Conservation (phyloP, 2,113 vertebrate genomes). For the Sinosuthora webbiana region DNA sequence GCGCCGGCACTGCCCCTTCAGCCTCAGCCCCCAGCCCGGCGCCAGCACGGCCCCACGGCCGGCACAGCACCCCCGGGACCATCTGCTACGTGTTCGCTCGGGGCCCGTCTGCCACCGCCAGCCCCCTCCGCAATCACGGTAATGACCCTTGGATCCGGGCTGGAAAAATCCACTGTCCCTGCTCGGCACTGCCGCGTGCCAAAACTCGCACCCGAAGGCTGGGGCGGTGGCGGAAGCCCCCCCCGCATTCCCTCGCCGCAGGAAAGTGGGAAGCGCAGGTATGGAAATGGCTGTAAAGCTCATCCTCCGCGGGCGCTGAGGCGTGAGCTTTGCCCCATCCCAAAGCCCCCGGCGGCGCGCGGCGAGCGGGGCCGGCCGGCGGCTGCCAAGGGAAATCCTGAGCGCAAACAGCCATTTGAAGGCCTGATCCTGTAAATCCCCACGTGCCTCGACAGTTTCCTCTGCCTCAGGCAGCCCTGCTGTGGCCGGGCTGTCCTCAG, state of each 20-base stretch:
- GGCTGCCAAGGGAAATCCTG: slow-evolving; percentile 65
- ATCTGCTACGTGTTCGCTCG: not conserved
- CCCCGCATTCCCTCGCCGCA: not conserved
- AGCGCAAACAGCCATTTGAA: slow-evolving; percentile 8
- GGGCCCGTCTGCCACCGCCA: not conserved
- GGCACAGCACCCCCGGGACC: not conserved
- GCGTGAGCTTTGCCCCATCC: slow-evolving; percentile 26
- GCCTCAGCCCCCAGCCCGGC: not conserved
- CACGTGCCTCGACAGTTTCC: not conserved
- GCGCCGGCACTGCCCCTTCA: not conserved
- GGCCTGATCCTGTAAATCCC: not conserved
- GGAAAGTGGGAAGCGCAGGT: slow-evolving; percentile 45
- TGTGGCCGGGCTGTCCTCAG: not conserved
- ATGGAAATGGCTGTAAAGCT: slow-evolving; percentile 30
- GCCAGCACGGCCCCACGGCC: fast-evolving
- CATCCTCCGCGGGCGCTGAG: not conserved
- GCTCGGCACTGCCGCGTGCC: not conserved
- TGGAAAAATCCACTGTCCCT: slow-evolving; percentile 37
- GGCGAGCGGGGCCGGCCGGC: not conserved
- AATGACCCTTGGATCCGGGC: slow-evolving; percentile 22
- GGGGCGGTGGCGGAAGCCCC: not conserved
- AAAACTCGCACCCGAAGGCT: not conserved
- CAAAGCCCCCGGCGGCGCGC: not conserved
- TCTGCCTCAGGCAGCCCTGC: not conserved
- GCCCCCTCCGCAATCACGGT: not conserved